Evolutionary conservation across 2,888 invertebrate species (phyloP).

Genomic region (Mylabris sibirica): DNA sequence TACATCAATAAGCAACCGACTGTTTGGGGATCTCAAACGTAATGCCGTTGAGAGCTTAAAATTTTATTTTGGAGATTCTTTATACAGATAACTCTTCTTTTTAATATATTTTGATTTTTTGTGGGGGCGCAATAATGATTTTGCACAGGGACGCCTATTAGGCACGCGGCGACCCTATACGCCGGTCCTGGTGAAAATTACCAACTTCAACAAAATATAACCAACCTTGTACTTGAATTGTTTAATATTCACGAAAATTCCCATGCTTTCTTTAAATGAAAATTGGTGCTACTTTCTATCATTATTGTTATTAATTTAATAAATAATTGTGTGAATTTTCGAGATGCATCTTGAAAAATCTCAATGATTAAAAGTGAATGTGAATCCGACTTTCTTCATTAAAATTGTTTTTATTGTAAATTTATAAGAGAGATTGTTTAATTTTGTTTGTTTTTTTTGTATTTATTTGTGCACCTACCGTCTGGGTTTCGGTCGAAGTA

Average conservation of each 20-base stretch:
- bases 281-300: conserved; percentile 36
- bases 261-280: conserved; percentile 35
- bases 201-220: not conserved
- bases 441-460: not conserved
- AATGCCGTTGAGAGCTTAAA: no score
- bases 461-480: conserved; percentile 65
- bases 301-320: conserved; percentile 24
- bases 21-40: no score
- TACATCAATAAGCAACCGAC: no score
- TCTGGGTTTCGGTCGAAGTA: conserved; percentile 84
- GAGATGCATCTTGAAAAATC: conserved; percentile 7
- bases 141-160: no score
- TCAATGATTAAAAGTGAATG: conserved; percentile 27
- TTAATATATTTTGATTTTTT: no score
- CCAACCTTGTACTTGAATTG: conserved; percentile 23
- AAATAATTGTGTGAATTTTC: conserved; percentile 27
- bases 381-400: conserved; percentile 3
- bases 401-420: not conserved
- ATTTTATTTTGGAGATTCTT: no score
- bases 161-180: no score
- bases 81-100: no score
- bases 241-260: conserved; percentile 21
- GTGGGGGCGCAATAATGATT: no score
- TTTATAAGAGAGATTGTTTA: conserved; percentile 1
- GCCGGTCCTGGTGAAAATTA: not conserved